Conservation (phyloP, 2,113 vertebrate species). For the Parotia lawesii region DNA sequence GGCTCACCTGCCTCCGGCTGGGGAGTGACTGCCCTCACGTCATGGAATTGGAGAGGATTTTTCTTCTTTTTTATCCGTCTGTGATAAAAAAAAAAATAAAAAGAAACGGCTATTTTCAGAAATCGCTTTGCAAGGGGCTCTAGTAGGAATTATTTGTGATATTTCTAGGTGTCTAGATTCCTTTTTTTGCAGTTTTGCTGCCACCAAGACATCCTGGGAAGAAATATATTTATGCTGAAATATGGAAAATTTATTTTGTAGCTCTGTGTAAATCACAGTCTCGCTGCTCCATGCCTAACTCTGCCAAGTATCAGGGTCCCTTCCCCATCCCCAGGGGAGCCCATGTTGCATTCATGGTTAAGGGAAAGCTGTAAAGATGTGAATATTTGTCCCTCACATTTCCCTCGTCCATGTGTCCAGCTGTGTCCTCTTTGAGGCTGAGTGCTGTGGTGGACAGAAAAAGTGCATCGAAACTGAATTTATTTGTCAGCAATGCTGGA, state of each 20-base stretch:
- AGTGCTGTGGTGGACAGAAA: not conserved
- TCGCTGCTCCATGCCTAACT: fast-evolving
- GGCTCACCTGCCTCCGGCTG: constrained; percentile 10
- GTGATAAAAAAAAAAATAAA: not conserved
- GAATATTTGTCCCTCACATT: not conserved
- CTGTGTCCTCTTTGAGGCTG: not conserved
- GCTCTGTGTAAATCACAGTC: not conserved
- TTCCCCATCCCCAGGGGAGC: not conserved
- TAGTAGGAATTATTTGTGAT: not conserved
- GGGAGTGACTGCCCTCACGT: not conserved
- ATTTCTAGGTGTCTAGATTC: not conserved
- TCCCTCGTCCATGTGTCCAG: fast-evolving
- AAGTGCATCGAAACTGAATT: not conserved
- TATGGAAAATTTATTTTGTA: not conserved
- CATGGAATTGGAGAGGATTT: not conserved
- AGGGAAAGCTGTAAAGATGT: fast-evolving
- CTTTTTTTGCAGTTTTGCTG: not conserved
- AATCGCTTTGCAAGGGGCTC: not conserved
- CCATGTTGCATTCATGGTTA: fast-evolving
- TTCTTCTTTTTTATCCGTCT: not conserved
- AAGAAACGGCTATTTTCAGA: fast-evolving
- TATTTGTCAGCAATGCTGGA: not conserved
- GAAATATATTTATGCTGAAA: not conserved
- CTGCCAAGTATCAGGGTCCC: not conserved
- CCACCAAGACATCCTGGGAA: fast-evolving